Base-by-base conservation (phyloP, 2,113 vertebrate genomes). In the Alexandromys fortis region DNA sequence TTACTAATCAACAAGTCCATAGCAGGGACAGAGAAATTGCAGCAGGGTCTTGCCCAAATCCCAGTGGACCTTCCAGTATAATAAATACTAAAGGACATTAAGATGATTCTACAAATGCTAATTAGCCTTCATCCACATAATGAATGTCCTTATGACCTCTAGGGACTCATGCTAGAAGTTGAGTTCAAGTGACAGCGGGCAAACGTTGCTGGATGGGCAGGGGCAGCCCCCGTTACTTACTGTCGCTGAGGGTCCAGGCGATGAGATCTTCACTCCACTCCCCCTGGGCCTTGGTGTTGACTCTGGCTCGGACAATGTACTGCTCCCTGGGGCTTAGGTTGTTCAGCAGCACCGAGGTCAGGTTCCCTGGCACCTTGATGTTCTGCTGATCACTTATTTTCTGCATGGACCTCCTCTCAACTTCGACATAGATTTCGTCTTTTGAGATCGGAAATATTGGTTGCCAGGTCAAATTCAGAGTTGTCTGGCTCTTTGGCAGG, bases 171-270 rank as follows among this genome's bases (percentile, higher is more conserved):
- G 22, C 87, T 7, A 81, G n/a, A 92, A 83, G 21, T 91, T 35
- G 90, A 92, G 63, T 19, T 70, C 42, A 47, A 86, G 72, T 22
- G 45, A 26, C 11, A 63, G 42, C 30, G 12, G 38, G 26, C 22
- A 38, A 35, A 35, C 5, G 2, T 42, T 49, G 35, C 38, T 70
- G 35, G 30, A 49, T 7, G n/a, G 52, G 45, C 86, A 38, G 38
- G 94, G 91, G 72, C 94, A 89, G 93, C 78, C 68, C 17, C 28
- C 81, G 58, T 65, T 94, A 98, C 98, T 99, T 98, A 99, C 99
- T 98, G 93, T 99, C 98, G 10, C 99, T 99, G 70, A 99, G 98
- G 42, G 99, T 99, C 99, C 99, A 99, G 5, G 99, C 98, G 1
- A 97, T 98, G 35, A 99, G 97, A 30, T 98, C 98, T 91, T 98